phyloP scores from a whole-genome alignment of 2,888 invertebrate species.

The Brachypterus glaber region DNA sequence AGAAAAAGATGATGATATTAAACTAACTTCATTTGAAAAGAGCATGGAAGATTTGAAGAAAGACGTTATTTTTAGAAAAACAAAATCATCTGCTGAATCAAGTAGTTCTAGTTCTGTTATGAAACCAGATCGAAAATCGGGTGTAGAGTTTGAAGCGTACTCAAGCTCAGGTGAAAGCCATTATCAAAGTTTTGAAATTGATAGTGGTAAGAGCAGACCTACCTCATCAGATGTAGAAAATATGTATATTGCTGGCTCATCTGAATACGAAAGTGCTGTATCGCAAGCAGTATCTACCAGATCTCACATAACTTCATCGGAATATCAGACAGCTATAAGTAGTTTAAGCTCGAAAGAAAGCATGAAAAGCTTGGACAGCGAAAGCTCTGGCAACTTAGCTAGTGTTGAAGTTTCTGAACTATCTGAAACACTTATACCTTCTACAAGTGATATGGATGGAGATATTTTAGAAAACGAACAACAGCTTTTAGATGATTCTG shows the following conservation, averaged over 20 bases:
- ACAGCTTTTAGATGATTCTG: slow-evolving; percentile 39
- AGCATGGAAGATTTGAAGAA: slow-evolving; percentile 26
- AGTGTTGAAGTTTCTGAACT: slow-evolving; percentile 86
- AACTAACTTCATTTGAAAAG: slow-evolving; percentile 32
- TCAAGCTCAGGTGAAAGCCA: slow-evolving; percentile 85
- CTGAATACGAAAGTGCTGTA: slow-evolving; percentile 82
- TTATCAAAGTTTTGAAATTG: slow-evolving; percentile 79
- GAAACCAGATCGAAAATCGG: slow-evolving; percentile 58
- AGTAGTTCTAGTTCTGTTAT: slow-evolving; percentile 36
- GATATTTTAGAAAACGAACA: slow-evolving; percentile 58
- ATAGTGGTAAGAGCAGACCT: slow-evolving; percentile 62
- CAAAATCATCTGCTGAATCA: slow-evolving; percentile 35
- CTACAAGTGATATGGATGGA: slow-evolving; percentile 71
- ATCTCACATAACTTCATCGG: slow-evolving; percentile 67
- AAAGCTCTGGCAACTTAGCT: slow-evolving; percentile 79
- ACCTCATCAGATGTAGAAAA: slow-evolving; percentile 81
- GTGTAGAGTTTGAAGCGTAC: slow-evolving; percentile 68
- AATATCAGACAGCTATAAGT: slow-evolving; percentile 78
- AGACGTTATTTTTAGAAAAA: slow-evolving; percentile 37
- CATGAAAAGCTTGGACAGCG: slow-evolving; percentile 81
- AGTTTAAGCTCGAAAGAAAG: slow-evolving; percentile 84
- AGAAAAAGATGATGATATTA: slow-evolving; percentile 30
- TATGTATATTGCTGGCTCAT: slow-evolving; percentile 65
- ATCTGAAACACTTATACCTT: slow-evolving; percentile 88
- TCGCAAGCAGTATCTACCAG: slow-evolving; percentile 67